Evolutionary conservation across 2,888 invertebrate species (phyloP), one percentile per base, ranked within the genome.

Genomic region (Notodonta ziczac): DNA sequence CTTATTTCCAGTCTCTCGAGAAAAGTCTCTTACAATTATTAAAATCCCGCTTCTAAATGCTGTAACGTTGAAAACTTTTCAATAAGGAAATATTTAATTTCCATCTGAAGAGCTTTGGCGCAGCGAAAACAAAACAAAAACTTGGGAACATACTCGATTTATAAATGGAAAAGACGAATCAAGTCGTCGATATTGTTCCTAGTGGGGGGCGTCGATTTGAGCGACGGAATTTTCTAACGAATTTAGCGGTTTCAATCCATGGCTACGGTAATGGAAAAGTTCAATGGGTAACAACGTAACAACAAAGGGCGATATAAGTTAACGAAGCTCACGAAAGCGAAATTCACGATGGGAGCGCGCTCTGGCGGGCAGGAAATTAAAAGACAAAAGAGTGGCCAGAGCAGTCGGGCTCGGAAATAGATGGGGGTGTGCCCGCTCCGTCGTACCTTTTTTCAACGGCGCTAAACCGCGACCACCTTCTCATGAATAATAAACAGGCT

Each of bases 341-440:
- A 24, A 92, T 90, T 91, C 87, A 88, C 86, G 88, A 88, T 85
- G 81, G 85, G 80, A 85, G 86, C 87, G 85, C 85, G 85, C 87
- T 88, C 85, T 86, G 82, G 85, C 84, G 88, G 88, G 84, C 90
- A 90, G 92, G 93, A 93, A 93, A 93, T 93, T 91, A 93, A 91
- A 91, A 91, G 91, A 93, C 92, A 93, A 93, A 92, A 92, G 91
- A 91, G 85, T 86, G 88, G 83, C 82, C 82, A 78, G 86, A 88
- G 86, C 88, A 89, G 90, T 87, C 88, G 86, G 87, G 80, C 80
- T 89, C 87, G 90, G 90, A 91, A 92, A 91, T 88, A 81, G 87
- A 85, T 46, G 46, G 52, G 54, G 89, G 87, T 85, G 86, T 85
- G 84, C 82, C 87, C 77, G 65, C 68, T 24, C 77, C 76, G 79